Evolutionary conservation across 2,888 invertebrate species (phyloP).

Genomic region (Melipona bicolor): DNA sequence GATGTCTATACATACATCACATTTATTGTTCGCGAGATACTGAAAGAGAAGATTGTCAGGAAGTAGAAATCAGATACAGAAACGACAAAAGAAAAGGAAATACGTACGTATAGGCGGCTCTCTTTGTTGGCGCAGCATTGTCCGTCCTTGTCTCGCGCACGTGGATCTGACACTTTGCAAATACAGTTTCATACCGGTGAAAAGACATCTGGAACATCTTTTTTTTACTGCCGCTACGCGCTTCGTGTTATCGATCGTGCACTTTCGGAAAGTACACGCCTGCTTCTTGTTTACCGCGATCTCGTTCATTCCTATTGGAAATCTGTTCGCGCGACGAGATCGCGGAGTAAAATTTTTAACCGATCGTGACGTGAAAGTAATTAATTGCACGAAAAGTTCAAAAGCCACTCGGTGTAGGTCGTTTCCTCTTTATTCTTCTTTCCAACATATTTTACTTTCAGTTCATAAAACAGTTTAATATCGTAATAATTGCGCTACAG

Average conservation of each 20-base stretch:
- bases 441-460: no score
- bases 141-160: conserved; percentile 6
- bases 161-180: conserved; percentile 1
- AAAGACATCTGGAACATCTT: not conserved
- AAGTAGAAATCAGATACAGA: conserved; percentile 30
- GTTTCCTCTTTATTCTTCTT: no score
- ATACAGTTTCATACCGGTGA: conserved; percentile 1
- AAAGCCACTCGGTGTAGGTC: no score
- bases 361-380: no score
- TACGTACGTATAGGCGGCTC: not conserved
- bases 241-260: not conserved
- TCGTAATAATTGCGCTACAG: no score
- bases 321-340: no score
- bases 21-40: conserved; percentile 40
- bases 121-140: conserved; percentile 5
- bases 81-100: conserved; percentile 16
- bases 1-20: conserved; percentile 18
- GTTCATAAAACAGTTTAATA: no score
- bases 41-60: conserved; percentile 6
- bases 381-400: no score
- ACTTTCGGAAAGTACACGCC: not conserved
- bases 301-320: no score
- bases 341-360: no score
- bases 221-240: conserved; percentile 3
- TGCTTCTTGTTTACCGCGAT: no score